These are phyloP conservation scores for Glaucopsyche alexis DNA, from an alignment of 2,888 invertebrate genomes.

Conservation along the genomic window DNA sequence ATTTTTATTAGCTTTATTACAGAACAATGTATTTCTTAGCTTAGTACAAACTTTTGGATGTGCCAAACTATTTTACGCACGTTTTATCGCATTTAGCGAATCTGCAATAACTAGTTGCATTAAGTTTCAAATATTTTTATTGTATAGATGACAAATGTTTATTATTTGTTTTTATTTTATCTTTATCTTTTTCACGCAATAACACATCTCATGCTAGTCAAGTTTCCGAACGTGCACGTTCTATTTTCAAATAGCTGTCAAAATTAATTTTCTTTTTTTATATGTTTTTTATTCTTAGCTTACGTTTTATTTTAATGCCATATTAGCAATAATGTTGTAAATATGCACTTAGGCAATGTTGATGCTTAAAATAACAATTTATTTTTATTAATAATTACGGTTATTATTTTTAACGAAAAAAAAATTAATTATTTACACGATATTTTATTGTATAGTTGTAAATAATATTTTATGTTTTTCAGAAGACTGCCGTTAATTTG, in stretches of 20 bases:
- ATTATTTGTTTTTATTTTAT: conserved; percentile 48
- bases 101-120: conserved; percentile 61
- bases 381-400: conserved; percentile 50
- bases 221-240: conserved; percentile 72
- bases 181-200: conserved; percentile 66
- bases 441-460: conserved; percentile 62
- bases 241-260: conserved; percentile 53
- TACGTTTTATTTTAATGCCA: conserved; percentile 70
- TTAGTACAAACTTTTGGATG: conserved; percentile 74
- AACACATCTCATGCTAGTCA: conserved; percentile 79
- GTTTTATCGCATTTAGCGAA: conserved; percentile 69
- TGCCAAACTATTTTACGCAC: conserved; percentile 74
- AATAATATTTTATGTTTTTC: conserved; percentile 68
- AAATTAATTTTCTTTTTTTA: conserved; percentile 46
- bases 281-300: conserved; percentile 48
- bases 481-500: conserved; percentile 74
- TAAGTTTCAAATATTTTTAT: conserved; percentile 57
- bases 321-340: conserved; percentile 73
- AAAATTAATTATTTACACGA: conserved; percentile 62
- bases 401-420: conserved; percentile 55
- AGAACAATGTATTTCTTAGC: conserved; percentile 68
- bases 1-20: conserved; percentile 69
- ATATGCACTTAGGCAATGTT: conserved; percentile 67
- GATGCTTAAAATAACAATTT: conserved; percentile 58
- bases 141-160: conserved; percentile 49